These are phyloP conservation scores for Laterallus jamaicensis DNA, from an alignment of 2,113 vertebrate species.

Conservation along the genomic window DNA sequence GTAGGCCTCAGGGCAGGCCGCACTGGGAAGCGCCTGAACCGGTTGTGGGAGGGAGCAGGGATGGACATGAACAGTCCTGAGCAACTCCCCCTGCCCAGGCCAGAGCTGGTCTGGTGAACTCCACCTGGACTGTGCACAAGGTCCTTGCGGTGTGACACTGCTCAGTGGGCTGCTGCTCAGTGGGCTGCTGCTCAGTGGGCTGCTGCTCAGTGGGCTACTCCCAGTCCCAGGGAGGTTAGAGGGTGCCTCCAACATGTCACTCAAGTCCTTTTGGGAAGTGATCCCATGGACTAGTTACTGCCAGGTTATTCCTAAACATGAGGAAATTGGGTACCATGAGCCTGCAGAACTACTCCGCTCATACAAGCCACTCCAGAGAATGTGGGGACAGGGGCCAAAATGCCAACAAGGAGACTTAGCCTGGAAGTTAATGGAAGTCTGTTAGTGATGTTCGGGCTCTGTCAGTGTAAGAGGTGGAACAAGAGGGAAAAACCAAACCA, in stretches of 20 bases:
- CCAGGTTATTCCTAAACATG: background rate
- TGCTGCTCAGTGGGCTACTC: too few species aligned
- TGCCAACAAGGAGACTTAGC: background rate
- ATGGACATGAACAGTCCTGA: background rate
- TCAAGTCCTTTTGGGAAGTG: background rate
- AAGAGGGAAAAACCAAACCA: too few species aligned
- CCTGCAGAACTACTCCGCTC: background rate
- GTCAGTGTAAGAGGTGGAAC: too few species aligned
- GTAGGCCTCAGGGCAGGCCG: background rate
- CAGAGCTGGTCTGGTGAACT: background rate
- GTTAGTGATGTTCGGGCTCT: background rate
- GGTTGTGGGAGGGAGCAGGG: background rate
- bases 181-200: too few species aligned
- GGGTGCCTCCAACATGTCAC: too few species aligned
- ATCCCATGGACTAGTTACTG: background rate
- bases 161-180: too few species aligned
- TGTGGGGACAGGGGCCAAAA: background rate
- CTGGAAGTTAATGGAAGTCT: background rate
- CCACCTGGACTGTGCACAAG: too few species aligned
- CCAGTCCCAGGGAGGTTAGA: background rate
- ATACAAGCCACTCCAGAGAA: background rate
- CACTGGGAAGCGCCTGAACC: background rate
- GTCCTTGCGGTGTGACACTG: background rate
- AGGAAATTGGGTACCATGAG: accelerated
- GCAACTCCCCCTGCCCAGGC: background rate